Evolutionary conservation across 2,113 vertebrate species (phyloP).

Genomic region (rat (Rattus norvegicus)): DNA sequence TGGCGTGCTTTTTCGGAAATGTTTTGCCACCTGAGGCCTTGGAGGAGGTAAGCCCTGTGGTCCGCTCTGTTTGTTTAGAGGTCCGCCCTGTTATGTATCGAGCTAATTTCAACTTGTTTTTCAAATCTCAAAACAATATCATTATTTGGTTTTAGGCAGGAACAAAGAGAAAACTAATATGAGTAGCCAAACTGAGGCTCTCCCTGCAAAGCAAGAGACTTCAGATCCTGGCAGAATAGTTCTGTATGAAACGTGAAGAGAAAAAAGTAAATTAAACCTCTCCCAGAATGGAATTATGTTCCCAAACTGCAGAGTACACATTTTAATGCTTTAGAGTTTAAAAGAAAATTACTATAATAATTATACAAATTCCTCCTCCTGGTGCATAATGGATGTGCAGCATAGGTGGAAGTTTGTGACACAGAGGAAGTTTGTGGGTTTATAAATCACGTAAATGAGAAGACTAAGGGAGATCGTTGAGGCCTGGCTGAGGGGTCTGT

Average conservation of each 20-base stretch:
- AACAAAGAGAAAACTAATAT: constrained; percentile 12
- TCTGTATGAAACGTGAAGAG: not conserved
- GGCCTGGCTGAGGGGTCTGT: not conserved
- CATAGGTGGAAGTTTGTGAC: not conserved
- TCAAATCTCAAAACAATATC: constrained; percentile 42
- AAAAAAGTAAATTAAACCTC: not conserved
- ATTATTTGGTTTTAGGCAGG: not conserved
- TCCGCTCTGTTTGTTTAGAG: not conserved
- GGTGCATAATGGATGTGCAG: not conserved
- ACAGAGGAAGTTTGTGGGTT: not conserved
- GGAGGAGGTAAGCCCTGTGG: constrained; percentile 83
- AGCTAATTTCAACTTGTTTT: constrained; percentile 49
- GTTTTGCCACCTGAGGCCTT: constrained; percentile 84
- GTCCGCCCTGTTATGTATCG: not conserved
- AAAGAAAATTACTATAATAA: not conserved
- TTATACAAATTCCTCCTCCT: not conserved
- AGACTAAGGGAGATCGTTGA: not conserved
- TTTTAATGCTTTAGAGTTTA: not conserved
- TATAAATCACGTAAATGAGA: not conserved
- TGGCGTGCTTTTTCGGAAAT: constrained; percentile 80
- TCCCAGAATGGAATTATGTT: not conserved
- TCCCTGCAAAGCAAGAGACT: not conserved
- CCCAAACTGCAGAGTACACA: not conserved
- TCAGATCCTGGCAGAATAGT: not conserved
- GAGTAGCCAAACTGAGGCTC: not conserved